A percentile compares a stretch with the other conserved stretches of the same genome.
Evolutionary conservation across 2,113 vertebrate species (phyloP).

Genomic region (Nannospalax galili): DNA sequence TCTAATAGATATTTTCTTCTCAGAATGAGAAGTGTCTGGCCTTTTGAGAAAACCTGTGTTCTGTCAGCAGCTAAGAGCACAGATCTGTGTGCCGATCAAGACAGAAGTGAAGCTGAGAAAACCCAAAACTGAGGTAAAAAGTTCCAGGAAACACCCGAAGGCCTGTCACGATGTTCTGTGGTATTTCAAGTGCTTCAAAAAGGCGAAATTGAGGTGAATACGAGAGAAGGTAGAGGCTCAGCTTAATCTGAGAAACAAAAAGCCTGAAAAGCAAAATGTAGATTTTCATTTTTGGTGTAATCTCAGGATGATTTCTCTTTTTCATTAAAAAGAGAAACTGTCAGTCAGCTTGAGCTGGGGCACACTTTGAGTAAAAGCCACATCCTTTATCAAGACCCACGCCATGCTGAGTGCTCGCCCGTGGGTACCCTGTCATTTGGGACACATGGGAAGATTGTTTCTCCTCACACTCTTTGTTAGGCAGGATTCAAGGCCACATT

Average conservation of each 20-base stretch:
- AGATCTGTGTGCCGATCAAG: slow-evolving; percentile 74
- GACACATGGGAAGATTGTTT: not conserved
- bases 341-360: not conserved
- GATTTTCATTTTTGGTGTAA: not conserved
- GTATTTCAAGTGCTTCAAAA: slow-evolving; percentile 70
- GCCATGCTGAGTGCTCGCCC: not conserved
- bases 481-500: not conserved
- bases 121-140: slow-evolving; percentile 70
- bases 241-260: slow-evolving; percentile 48
- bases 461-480: not conserved
- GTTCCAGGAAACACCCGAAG: slow-evolving; percentile 75
- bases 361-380: not conserved
- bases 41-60: slow-evolving; percentile 72
- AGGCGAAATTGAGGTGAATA: slow-evolving; percentile 73
- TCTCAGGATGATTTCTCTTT: not conserved
- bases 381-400: not conserved
- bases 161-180: slow-evolving; percentile 69
- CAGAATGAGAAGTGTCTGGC: slow-evolving; percentile 49
- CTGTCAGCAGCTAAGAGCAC: slow-evolving; percentile 54
- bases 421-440: not conserved
- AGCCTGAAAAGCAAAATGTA: slow-evolving; percentile 25
- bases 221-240: slow-evolving; percentile 39
- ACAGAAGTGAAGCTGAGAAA: slow-evolving; percentile 70
- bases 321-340: not conserved
- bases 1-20: slow-evolving; percentile 54